Evolutionary conservation across 2,888 invertebrate species (phyloP).

Genomic region (Pyralis farinalis): DNA sequence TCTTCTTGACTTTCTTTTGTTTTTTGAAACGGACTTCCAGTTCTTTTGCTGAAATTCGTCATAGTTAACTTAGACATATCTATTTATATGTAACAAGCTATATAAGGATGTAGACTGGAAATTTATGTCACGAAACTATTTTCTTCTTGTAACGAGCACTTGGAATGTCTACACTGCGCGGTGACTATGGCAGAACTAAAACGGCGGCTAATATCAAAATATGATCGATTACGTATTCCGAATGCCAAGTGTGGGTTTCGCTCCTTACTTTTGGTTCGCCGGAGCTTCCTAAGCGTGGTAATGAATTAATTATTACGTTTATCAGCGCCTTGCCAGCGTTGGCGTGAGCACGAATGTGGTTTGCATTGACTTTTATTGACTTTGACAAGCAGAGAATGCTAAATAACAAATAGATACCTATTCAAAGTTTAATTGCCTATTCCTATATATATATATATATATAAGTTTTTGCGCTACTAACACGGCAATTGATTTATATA

Average conservation of each 20-base stretch:
- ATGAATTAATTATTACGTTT: slow-evolving; percentile 63
- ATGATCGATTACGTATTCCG: slow-evolving; percentile 49
- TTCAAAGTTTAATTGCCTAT: no score
- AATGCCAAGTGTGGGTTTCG: slow-evolving; percentile 71
- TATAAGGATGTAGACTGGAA: slow-evolving; percentile 35
- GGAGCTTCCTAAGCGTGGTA: slow-evolving; percentile 71
- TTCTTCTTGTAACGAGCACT: slow-evolving; percentile 40
- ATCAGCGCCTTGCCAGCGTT: slow-evolving; percentile 29
- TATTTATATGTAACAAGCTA: not conserved
- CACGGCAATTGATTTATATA: no score
- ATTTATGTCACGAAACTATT: slow-evolving; percentile 19
- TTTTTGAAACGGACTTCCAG: slow-evolving; percentile 36
- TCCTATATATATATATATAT: no score
- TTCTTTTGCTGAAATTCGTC: slow-evolving; percentile 53
- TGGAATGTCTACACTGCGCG: slow-evolving; percentile 42
- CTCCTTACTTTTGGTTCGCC: slow-evolving; percentile 71
- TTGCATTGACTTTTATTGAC: slow-evolving; percentile 56
- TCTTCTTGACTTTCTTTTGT: not conserved
- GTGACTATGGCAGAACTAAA: slow-evolving; percentile 60
- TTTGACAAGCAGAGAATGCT: slow-evolving; percentile 22
- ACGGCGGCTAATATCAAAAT: slow-evolving; percentile 46
- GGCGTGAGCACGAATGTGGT: slow-evolving; percentile 60
- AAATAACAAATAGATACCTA: not conserved
- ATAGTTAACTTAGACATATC: slow-evolving; percentile 62
- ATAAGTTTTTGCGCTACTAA: no score